Conservation (phyloP, 2,888 invertebrate species). For the Unio delphinus region DNA sequence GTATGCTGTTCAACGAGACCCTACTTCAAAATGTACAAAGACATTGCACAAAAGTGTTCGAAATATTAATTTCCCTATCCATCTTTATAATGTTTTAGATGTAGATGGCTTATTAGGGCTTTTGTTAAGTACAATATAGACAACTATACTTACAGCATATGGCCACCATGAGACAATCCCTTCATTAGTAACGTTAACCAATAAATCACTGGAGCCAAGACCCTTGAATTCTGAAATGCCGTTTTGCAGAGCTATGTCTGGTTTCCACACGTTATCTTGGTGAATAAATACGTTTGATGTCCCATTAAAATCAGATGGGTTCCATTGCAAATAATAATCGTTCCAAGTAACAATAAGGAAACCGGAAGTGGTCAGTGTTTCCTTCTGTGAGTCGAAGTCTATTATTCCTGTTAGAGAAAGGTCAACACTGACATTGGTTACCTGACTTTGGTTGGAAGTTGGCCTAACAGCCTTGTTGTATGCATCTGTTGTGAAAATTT, state of each 20-base stretch:
- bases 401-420: constrained; percentile 18
- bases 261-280: constrained; percentile 6
- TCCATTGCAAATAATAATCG: constrained; percentile 21
- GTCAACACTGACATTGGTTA: constrained; percentile 21
- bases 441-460: constrained; percentile 8
- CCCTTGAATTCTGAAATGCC: constrained; percentile 2
- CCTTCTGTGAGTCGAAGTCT: constrained; percentile 18
- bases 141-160: not conserved
- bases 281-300: not conserved
- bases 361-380: constrained; percentile 22
- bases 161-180: constrained; percentile 5
- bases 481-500: constrained; percentile 14
- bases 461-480: constrained; percentile 18
- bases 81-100: too few species aligned
- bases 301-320: constrained; percentile 8
- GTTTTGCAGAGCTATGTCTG: constrained; percentile 7
- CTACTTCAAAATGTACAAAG: too few species aligned
- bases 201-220: constrained; percentile 1
- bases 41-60: too few species aligned
- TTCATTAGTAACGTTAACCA: not conserved
- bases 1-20: too few species aligned
- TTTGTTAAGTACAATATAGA: too few species aligned
- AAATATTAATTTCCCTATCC: too few species aligned
- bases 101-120: too few species aligned
- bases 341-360: constrained; percentile 23